These are phyloP conservation scores for Pygmarrhopalites habei DNA, from an alignment of 1,140 invertebrate species.

Conservation along the genomic window DNA sequence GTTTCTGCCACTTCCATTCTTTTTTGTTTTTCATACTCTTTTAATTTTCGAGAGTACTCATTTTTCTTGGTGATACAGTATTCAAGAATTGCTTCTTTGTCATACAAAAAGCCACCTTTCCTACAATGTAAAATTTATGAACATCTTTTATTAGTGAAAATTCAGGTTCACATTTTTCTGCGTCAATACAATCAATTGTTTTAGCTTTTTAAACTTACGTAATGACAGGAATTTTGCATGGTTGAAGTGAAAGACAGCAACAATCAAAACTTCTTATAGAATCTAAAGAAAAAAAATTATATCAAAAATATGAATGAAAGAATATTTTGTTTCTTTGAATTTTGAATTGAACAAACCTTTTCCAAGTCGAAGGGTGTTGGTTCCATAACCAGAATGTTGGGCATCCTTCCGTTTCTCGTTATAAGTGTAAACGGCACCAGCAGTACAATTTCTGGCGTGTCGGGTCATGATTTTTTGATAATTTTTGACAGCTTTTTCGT, in stretches of 20 bases:
- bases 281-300: slow-evolving; percentile 49
- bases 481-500: no score
- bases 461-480: no score
- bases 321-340: no score
- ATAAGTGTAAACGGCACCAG: slow-evolving; percentile 96
- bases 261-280: slow-evolving; percentile 97
- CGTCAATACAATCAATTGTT: background rate
- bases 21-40: slow-evolving; percentile 87
- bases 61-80: slow-evolving; percentile 94
- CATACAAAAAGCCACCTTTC: slow-evolving; percentile 65
- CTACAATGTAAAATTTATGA: no score
- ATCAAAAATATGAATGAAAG: no score
- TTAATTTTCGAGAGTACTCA: slow-evolving; percentile 79
- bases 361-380: slow-evolving; percentile 72
- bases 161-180: background rate
- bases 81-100: slow-evolving; percentile 93
- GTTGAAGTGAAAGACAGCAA: slow-evolving; percentile 92
- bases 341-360: slow-evolving; percentile 48
- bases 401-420: slow-evolving; percentile 97
- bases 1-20: slow-evolving; percentile 56
- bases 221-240: slow-evolving; percentile 80
- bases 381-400: slow-evolving; percentile 81
- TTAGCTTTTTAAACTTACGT: slow-evolving; percentile 53
- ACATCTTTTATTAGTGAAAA: background rate
- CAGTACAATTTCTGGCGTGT: slow-evolving; percentile 95